Evolutionary conservation across 2,113 vertebrate species (phyloP).

Genomic region (Cnemophilus loriae): DNA sequence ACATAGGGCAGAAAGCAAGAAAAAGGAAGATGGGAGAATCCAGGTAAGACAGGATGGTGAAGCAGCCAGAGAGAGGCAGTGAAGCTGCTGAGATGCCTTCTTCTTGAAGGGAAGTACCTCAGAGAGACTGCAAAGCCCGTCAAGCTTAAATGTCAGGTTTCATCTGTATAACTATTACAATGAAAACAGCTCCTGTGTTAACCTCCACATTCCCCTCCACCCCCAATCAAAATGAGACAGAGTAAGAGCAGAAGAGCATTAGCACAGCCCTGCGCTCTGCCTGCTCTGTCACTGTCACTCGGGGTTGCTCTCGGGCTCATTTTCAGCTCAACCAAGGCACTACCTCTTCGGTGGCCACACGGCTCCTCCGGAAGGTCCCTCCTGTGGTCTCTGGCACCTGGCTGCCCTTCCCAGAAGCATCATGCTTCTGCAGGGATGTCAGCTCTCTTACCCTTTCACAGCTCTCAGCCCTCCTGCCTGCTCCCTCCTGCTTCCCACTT

Average conservation of each 20-base stretch:
- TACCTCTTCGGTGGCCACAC: background rate
- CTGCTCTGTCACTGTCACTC: accelerated
- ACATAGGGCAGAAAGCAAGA: background rate
- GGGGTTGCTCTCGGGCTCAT: background rate
- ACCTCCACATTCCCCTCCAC: background rate
- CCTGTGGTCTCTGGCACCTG: background rate
- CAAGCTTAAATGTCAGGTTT: background rate
- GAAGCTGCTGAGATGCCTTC: background rate
- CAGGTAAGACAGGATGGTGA: background rate
- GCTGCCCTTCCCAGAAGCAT: background rate
- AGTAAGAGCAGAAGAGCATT: background rate
- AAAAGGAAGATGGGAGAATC: background rate
- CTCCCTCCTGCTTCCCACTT: background rate
- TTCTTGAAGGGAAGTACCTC: background rate
- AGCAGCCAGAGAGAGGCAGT: background rate
- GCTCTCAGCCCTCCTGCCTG: background rate
- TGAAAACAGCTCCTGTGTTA: background rate
- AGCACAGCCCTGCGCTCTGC: background rate
- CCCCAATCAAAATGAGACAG: background rate
- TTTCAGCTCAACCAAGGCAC: background rate
- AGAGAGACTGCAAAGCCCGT: background rate
- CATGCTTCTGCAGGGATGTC: background rate
- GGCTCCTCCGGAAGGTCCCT: background rate
- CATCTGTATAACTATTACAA: background rate
- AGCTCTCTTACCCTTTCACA: background rate